phyloP scores from a whole-genome alignment of 2,888 invertebrate genomes.

The Nemoura dubitans region DNA sequence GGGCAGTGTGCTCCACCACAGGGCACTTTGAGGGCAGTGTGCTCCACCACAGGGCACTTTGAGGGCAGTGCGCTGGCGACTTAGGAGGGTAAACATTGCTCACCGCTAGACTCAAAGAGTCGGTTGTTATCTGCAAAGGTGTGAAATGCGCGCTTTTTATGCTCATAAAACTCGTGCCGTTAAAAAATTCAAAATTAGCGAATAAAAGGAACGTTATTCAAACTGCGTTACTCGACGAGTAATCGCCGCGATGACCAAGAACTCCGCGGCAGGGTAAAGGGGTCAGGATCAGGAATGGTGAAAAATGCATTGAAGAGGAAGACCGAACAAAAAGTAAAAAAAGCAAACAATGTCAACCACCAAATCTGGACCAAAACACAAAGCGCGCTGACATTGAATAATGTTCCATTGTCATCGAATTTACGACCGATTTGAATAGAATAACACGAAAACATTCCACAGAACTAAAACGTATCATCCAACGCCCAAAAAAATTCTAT shows the following conservation, averaged over 20 bases:
- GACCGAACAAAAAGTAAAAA: neutral
- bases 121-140: neutral
- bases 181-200: neutral
- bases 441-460: slow-evolving; percentile 26
- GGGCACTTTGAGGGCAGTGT: too few relatives aligned
- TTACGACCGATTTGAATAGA: neutral
- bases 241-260: neutral
- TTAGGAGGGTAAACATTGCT: neutral
- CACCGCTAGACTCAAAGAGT: neutral
- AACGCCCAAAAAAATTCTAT: slow-evolving; percentile 14
- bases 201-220: neutral
- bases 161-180: neutral
- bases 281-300: neutral
- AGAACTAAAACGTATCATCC: neutral
- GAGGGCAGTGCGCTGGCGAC: too few relatives aligned
- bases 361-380: neutral
- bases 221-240: neutral
- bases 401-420: neutral
- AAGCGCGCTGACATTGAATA: neutral
- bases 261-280: neutral
- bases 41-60: too few relatives aligned
- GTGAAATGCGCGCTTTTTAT: neutral
- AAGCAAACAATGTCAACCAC: neutral
- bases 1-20: too few relatives aligned
- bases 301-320: neutral